phyloP scores from a whole-genome alignment of 1,140 invertebrate species.

The Papilio dardanus region DNA sequence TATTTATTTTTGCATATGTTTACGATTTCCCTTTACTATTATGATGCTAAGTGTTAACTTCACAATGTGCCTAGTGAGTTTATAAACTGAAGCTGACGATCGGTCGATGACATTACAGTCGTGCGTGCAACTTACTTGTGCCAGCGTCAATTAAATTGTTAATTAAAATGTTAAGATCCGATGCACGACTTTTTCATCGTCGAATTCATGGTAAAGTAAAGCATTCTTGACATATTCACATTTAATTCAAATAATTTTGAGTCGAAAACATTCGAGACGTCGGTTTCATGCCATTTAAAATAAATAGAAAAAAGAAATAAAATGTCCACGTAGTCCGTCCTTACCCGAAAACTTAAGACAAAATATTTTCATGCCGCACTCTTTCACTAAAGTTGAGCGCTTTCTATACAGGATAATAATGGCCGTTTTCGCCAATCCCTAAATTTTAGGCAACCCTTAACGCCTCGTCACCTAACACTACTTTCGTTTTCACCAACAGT shows the following conservation, averaged over 20 bases:
- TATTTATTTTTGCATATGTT: too few relatives aligned
- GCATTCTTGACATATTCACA: constrained; percentile 5
- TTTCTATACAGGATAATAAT: too few relatives aligned
- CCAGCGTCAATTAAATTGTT: neutral
- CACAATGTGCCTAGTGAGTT: neutral
- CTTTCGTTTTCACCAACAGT: too few relatives aligned
- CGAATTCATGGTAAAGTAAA: neutral
- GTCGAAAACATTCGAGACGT: neutral
- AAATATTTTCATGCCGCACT: neutral
- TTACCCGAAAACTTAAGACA: neutral
- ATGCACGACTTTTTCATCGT: neutral
- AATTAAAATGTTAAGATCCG: constrained; percentile 1
- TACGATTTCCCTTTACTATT: too few relatives aligned
- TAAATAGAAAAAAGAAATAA: neutral
- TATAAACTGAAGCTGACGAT: neutral
- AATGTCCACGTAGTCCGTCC: neutral
- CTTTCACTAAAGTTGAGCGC: too few relatives aligned
- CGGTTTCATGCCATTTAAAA: neutral
- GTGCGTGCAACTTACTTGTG: neutral
- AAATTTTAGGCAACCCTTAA: too few relatives aligned
- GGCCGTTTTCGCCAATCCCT: too few relatives aligned
- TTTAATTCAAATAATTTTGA: neutral
- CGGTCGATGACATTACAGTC: neutral
- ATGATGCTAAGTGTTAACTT: neutral
- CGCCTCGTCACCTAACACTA: too few relatives aligned